Conservation (phyloP, 2,888 invertebrate species). For the Ophion obscuratus region DNA sequence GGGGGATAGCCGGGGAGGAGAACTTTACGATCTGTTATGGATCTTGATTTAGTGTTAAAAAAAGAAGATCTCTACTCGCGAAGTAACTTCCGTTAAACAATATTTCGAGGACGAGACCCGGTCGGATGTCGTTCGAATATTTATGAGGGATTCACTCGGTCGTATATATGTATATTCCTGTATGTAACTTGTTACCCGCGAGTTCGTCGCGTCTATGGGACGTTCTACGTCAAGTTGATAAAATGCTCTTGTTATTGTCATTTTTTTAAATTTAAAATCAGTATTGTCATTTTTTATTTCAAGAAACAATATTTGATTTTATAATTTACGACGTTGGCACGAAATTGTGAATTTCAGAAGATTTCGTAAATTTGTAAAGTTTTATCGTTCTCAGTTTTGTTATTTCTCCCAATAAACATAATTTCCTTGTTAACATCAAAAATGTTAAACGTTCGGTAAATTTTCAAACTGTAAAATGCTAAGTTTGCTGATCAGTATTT, state of each 20-base stretch:
- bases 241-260: no score
- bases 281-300: background rate
- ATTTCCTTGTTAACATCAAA: background rate
- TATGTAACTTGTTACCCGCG: background rate
- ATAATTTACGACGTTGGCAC: background rate
- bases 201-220: background rate
- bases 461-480: no score
- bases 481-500: no score
- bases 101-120: constrained; percentile 20
- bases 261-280: no score
- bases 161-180: no score
- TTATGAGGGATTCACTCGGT: constrained; percentile 27
- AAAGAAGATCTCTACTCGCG: background rate
- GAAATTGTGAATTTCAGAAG: background rate
- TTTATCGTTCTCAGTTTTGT: background rate
- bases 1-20: background rate
- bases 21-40: constrained; percentile 8
- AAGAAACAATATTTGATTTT: background rate
- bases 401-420: background rate
- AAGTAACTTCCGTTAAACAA: constrained; percentile 51
- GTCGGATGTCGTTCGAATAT: constrained; percentile 45
- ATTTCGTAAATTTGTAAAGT: no score
- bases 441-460: background rate
- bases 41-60: background rate
- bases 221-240: background rate